A percentile compares a stretch with the other conserved stretches of the same genome.
Conservation (phyloP, 1,140 invertebrate species). For the Hydropsyche tenuis region DNA sequence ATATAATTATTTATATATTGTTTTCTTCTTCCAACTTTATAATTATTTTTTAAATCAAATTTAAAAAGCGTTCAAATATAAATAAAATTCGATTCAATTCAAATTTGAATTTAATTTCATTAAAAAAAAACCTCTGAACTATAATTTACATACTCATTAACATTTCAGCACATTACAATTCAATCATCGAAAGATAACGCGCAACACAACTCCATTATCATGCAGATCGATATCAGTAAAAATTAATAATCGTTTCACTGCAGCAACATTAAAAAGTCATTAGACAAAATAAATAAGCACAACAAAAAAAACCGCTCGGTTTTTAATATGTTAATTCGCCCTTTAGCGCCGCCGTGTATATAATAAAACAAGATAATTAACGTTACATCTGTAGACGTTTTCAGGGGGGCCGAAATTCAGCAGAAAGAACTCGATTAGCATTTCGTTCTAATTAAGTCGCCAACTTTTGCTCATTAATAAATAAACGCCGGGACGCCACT, state of each 20-base stretch:
- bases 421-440: slow-evolving; percentile 37
- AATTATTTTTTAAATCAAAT: too few relatives aligned
- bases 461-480: slow-evolving; percentile 35
- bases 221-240: slow-evolving; percentile 17
- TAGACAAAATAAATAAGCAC: not conserved
- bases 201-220: too few relatives aligned
- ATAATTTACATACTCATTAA: too few relatives aligned
- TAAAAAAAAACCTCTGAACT: too few relatives aligned
- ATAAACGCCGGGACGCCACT: slow-evolving; percentile 27
- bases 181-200: too few relatives aligned
- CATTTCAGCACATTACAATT: too few relatives aligned
- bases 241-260: slow-evolving; percentile 21
- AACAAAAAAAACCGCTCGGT: not conserved
- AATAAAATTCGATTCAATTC: too few relatives aligned
- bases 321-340: slow-evolving; percentile 36
- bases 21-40: too few relatives aligned
- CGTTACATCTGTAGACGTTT: slow-evolving; percentile 32
- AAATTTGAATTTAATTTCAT: too few relatives aligned
- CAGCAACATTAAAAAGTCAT: slow-evolving; percentile 37
- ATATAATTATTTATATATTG: too few relatives aligned
- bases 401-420: not conserved
- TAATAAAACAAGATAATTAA: slow-evolving; percentile 36
- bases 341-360: slow-evolving; percentile 2
- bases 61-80: too few relatives aligned
- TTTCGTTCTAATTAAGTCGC: slow-evolving; percentile 37